Conservation (phyloP, 1,140 invertebrate species). For the Caenorhabditis inopinata region DNA sequence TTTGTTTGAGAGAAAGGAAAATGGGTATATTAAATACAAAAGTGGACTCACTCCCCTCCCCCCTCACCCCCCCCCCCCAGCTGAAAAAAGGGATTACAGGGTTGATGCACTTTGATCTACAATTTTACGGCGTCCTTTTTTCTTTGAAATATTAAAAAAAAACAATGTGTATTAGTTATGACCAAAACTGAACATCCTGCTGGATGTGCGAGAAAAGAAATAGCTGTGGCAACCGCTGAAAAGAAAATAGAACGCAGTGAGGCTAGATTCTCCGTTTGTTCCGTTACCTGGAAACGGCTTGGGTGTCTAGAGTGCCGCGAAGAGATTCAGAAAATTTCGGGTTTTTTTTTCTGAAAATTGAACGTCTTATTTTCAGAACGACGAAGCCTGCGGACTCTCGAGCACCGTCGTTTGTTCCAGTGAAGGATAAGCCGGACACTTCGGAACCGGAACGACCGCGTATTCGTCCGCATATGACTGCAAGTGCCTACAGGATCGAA, state of each 20-base stretch:
- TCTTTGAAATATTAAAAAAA: too few relatives aligned
- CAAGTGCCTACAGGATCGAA: slow-evolving; percentile 52
- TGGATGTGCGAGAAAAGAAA: background rate
- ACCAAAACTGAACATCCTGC: too few relatives aligned
- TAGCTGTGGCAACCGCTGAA: too few relatives aligned
- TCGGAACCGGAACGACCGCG: slow-evolving; percentile 28
- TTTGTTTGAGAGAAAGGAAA: too few relatives aligned
- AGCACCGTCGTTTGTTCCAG: slow-evolving; percentile 43
- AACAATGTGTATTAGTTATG: too few relatives aligned
- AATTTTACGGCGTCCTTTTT: background rate
- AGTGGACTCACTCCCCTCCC: background rate
- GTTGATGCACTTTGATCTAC: slow-evolving; percentile 21
- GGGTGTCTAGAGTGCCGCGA: too few relatives aligned
- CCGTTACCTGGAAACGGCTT: slow-evolving; percentile 11
- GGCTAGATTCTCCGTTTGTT: too few relatives aligned
- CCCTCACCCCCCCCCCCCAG: too few relatives aligned
- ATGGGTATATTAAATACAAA: background rate
- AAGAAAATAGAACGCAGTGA: too few relatives aligned
- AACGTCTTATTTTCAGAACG: slow-evolving; percentile 37
- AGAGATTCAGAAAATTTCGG: too few relatives aligned
- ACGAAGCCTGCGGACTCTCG: background rate
- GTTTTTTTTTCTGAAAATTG: too few relatives aligned
- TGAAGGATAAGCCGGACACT: slow-evolving; percentile 29
- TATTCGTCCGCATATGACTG: slow-evolving; percentile 24
- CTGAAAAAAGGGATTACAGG: slow-evolving; percentile 18